A percentile compares a stretch with the other conserved stretches of the same genome.
Evolutionary conservation across 2,797 vertebrate genomes (phyloP).

Genomic region (Lindbergichthys nudifrons): DNA sequence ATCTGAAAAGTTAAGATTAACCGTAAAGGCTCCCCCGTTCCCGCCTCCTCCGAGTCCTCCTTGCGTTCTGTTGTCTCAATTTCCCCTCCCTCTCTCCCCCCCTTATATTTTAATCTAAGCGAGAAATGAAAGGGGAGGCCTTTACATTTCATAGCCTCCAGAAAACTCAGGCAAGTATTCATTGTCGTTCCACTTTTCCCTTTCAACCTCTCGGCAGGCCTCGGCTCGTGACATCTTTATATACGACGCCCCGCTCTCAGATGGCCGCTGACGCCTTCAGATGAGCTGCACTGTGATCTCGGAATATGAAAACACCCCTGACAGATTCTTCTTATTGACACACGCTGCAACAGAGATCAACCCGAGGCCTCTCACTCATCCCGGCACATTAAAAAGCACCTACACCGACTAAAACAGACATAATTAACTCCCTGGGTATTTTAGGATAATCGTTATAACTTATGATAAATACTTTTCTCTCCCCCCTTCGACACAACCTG

Average conservation of each 20-base stretch:
- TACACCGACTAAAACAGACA: constrained; percentile 37
- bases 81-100: constrained; percentile 19
- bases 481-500: constrained; percentile 44
- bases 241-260: constrained; percentile 89
- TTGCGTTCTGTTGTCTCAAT: constrained; percentile 53
- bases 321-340: constrained; percentile 88
- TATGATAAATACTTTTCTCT: constrained; percentile 67
- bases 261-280: constrained; percentile 89
- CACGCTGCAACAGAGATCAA: constrained; percentile 74
- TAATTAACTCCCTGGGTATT: constrained; percentile 72
- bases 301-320: constrained; percentile 87
- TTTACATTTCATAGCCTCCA: constrained; percentile 87
- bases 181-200: constrained; percentile 80
- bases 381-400: constrained; percentile 37
- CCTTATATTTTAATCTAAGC: constrained; percentile 85
- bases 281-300: constrained; percentile 88
- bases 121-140: constrained; percentile 83
- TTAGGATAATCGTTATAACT: constrained; percentile 72
- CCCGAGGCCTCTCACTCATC: constrained; percentile 50
- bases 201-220: constrained; percentile 87
- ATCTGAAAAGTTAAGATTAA: constrained; percentile 83
- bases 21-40: constrained; percentile 67
- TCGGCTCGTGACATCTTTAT: constrained; percentile 88
- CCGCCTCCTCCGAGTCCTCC: constrained; percentile 13
- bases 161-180: constrained; percentile 88